Evolutionary conservation across 1,140 invertebrate species (phyloP).

Genomic region (Drosophila sechellia): DNA sequence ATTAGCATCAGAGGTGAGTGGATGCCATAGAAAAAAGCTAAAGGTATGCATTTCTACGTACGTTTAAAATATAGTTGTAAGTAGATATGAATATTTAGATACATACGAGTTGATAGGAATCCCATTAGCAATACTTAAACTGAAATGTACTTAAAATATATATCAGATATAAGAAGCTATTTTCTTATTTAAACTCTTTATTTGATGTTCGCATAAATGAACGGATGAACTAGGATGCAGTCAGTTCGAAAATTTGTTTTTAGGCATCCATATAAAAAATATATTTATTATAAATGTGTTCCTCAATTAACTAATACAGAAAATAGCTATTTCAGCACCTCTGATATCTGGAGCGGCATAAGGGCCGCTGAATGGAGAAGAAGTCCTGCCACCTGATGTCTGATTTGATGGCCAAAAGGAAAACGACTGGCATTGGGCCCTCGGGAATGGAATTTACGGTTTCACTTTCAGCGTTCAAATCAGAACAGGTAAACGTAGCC

Average conservation of each 20-base stretch:
- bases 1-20: background rate
- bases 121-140: too few relatives aligned
- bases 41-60: background rate
- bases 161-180: too few relatives aligned
- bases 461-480: slow-evolving; percentile 77
- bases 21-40: background rate
- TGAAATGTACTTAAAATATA: too few relatives aligned
- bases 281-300: too few relatives aligned
- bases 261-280: too few relatives aligned
- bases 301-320: background rate
- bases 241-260: too few relatives aligned
- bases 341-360: slow-evolving; percentile 25
- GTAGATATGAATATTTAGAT: too few relatives aligned
- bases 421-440: slow-evolving; percentile 34
- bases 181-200: too few relatives aligned
- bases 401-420: slow-evolving; percentile 62
- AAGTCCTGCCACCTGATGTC: slow-evolving; percentile 74
- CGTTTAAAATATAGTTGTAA: too few relatives aligned
- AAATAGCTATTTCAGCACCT: background rate
- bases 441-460: slow-evolving; percentile 65
- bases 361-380: slow-evolving; percentile 35
- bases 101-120: too few relatives aligned
- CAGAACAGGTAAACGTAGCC: slow-evolving; percentile 65
- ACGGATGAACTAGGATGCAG: too few relatives aligned
- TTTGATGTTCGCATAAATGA: too few relatives aligned